phyloP scores from a whole-genome alignment of 2,113 vertebrate genomes.

The Ciconia stormi region DNA sequence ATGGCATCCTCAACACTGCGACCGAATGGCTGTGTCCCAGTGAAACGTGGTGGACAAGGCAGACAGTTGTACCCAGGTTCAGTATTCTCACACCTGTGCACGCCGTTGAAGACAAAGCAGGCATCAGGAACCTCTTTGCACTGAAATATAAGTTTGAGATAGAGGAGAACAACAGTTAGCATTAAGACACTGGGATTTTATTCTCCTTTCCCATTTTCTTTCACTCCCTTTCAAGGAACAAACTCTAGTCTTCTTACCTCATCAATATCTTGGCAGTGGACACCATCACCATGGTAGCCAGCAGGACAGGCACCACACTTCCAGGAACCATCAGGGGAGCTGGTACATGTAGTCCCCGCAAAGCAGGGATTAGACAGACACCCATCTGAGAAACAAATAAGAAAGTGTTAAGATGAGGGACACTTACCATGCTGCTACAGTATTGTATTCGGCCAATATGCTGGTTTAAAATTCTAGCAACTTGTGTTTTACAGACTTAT shows the following conservation, averaged over 20 bases:
- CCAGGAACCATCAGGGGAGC: conserved; percentile 93
- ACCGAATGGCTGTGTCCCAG: conserved; percentile 91
- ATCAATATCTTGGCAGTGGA: conserved; percentile 89
- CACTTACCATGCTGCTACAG: neutral
- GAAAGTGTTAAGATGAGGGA: neutral
- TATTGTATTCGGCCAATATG: neutral
- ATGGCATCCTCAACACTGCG: conserved; percentile 86
- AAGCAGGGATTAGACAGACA: conserved; percentile 98
- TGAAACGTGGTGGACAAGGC: conserved; percentile 90
- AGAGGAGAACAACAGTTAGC: neutral
- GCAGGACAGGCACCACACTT: conserved; percentile 89
- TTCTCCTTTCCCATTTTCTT: neutral
- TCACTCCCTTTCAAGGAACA: neutral
- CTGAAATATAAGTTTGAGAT: conserved; percentile 55
- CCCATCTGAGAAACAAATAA: conserved; percentile 80
- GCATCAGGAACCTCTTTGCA: conserved; percentile 91
- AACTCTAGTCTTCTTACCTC: conserved; percentile 78
- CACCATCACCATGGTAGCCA: conserved; percentile 90
- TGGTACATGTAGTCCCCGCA: conserved; percentile 85
- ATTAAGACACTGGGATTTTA: neutral
- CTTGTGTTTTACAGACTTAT: neutral
- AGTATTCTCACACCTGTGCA: conserved; percentile 93
- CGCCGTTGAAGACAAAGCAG: conserved; percentile 86
- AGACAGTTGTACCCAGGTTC: conserved; percentile 95
- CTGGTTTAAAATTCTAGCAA: neutral